Evolutionary conservation across 1,140 invertebrate species (phyloP).

Genomic region (Eciton burchellii): DNA sequence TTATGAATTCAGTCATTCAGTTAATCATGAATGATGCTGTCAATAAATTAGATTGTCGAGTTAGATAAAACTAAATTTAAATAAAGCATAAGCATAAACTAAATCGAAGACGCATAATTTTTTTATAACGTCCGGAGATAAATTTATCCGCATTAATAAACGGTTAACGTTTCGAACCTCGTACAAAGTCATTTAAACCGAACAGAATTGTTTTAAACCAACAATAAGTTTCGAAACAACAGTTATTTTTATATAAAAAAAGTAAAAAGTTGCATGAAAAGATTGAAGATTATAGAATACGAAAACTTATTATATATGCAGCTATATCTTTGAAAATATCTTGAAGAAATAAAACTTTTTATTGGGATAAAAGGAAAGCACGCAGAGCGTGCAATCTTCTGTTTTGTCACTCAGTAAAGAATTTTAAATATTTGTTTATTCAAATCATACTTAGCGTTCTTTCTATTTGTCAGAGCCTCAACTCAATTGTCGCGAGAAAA

Average conservation of each 20-base stretch:
- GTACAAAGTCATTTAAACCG: no score
- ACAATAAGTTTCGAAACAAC: background rate
- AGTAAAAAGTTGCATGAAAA: background rate
- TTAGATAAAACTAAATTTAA: background rate
- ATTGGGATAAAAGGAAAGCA: background rate
- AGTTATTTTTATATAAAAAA: background rate
- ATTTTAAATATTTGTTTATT: background rate
- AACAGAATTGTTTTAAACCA: no score
- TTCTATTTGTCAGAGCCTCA: no score
- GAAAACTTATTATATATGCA: no score
- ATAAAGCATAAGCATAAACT: background rate
- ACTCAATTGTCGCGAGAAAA: no score
- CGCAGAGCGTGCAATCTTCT: background rate
- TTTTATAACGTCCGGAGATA: background rate
- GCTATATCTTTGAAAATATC: background rate
- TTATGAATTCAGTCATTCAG: conserved; percentile 6
- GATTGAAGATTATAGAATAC: no score
- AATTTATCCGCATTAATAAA: background rate
- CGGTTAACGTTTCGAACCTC: no score
- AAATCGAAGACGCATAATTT: background rate
- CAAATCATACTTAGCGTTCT: no score
- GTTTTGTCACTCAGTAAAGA: background rate
- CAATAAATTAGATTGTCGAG: background rate
- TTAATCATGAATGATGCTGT: background rate
- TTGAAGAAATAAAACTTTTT: background rate